A percentile compares a stretch with the other conserved stretches of the same genome.
phyloP scores from a whole-genome alignment of 2,113 vertebrate species.

The Martes martes region DNA sequence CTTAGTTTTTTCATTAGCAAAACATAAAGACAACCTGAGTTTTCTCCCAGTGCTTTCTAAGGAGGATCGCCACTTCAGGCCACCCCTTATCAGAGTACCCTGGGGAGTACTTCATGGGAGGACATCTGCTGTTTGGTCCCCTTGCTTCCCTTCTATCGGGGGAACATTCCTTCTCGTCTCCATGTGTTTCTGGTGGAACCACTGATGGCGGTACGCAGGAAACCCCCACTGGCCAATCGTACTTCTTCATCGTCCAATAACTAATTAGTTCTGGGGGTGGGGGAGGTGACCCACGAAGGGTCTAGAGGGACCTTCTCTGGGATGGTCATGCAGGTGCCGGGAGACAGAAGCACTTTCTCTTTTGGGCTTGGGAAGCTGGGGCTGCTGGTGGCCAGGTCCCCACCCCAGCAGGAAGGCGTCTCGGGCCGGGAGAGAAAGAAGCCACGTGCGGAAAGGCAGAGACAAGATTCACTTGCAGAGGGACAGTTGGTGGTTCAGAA shows the following conservation, averaged over 20 bases:
- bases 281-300: background rate
- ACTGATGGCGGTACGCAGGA: background rate
- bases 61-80: background rate
- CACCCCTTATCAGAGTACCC: no score
- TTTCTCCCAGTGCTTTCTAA: background rate
- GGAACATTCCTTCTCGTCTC: background rate
- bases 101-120: background rate
- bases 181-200: background rate
- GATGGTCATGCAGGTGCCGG: background rate
- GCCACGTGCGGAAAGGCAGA: background rate
- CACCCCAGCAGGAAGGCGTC: background rate
- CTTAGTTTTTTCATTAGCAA: background rate
- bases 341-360: background rate
- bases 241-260: background rate
- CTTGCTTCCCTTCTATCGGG: background rate
- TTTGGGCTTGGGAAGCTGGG: background rate
- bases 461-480: background rate
- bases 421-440: background rate
- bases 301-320: background rate
- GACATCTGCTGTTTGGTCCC: background rate
- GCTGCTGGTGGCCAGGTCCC: background rate
- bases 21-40: background rate
- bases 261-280: background rate
- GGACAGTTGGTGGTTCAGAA: no score
- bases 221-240: background rate